Percentiles rank a stretch among this genome's conserved stretches.
These are phyloP conservation scores for Psittacula echo DNA, from an alignment of 2,797 vertebrate species.

Conservation along the genomic window DNA sequence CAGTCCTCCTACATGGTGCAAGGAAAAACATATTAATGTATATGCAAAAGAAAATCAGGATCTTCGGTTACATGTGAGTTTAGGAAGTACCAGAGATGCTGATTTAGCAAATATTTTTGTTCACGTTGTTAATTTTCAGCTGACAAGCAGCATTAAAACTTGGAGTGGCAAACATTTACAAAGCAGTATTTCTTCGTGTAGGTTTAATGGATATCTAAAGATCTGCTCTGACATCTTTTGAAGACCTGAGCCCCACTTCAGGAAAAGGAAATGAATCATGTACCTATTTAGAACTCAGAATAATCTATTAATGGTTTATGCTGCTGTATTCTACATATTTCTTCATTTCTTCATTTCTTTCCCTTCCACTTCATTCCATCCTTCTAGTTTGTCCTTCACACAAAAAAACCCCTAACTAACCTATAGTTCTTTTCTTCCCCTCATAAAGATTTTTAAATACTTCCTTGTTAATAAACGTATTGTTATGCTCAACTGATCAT, in stretches of 20 bases:
- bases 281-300: background rate
- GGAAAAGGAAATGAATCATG: background rate
- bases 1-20: background rate
- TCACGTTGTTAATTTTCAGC: conserved; percentile 25
- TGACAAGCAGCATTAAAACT: conserved; percentile 16
- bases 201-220: background rate
- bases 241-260: background rate
- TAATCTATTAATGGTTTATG: background rate
- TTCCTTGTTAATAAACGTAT: background rate
- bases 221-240: background rate
- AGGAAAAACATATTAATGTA: background rate
- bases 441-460: background rate
- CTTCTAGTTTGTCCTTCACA: background rate
- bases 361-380: background rate
- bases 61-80: background rate
- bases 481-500: background rate
- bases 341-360: background rate
- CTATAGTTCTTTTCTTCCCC: background rate
- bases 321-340: background rate
- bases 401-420: background rate
- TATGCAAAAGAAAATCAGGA: background rate
- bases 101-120: background rate
- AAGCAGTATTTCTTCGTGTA: conserved; percentile 5
- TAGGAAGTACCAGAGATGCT: conserved; percentile 4
- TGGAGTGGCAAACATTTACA: conserved; percentile 20